These are phyloP conservation scores for Diabrotica undecimpunctata DNA, from an alignment of 1,140 invertebrate species.

Conservation along the genomic window DNA sequence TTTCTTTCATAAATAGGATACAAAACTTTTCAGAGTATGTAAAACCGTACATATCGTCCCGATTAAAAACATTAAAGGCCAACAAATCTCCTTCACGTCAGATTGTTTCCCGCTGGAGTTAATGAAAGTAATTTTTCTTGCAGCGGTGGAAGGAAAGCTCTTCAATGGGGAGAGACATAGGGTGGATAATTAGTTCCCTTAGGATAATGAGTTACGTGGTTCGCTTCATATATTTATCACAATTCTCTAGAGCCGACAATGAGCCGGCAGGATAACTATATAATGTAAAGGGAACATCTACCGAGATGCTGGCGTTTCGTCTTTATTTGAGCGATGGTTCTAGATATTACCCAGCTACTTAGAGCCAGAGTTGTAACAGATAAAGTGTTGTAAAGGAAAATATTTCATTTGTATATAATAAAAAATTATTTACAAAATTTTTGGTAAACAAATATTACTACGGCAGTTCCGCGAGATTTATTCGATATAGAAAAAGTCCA, in stretches of 20 bases:
- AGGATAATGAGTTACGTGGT: constrained; percentile 33
- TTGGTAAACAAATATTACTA: too few species aligned
- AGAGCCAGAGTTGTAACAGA: too few species aligned
- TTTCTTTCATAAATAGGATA: too few species aligned
- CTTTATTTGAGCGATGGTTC: too few species aligned
- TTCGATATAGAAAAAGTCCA: too few species aligned
- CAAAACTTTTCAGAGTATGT: neutral
- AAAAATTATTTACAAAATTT: too few species aligned
- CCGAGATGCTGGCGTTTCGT: neutral
- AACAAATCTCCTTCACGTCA: neutral
- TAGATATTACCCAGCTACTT: too few species aligned
- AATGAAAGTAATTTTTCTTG: constrained; percentile 1
- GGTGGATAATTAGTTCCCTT: constrained; percentile 30
- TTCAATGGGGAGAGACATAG: constrained; percentile 9
- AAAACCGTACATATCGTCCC: neutral
- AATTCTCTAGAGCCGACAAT: constrained; percentile 32
- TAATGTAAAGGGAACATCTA: constrained; percentile 25
- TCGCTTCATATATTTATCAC: constrained; percentile 33
- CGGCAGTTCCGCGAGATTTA: too few species aligned
- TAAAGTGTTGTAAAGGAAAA: too few species aligned
- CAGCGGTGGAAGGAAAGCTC: constrained; percentile 11
- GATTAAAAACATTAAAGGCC: neutral
- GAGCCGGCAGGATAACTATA: constrained; percentile 30
- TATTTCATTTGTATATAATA: too few species aligned
- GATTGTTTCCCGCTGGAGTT: neutral